Conservation (phyloP, 2,113 vertebrate genomes). For the Lynx canadensis region DNA sequence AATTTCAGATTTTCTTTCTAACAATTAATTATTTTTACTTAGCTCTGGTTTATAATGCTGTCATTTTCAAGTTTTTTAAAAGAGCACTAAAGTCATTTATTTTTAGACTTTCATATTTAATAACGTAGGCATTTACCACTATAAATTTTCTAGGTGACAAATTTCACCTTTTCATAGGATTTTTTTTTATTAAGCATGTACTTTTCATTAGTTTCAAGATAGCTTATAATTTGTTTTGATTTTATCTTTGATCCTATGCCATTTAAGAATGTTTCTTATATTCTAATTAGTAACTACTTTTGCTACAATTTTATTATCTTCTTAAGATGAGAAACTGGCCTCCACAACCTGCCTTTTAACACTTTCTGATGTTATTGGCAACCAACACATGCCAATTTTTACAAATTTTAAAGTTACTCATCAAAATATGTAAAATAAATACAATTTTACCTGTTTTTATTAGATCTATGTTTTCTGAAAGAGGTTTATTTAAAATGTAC, state of each 20-base stretch:
- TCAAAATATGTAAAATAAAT: not conserved
- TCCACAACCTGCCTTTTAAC: not conserved
- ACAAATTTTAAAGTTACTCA: not conserved
- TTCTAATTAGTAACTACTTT: not conserved
- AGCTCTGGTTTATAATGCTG: not conserved
- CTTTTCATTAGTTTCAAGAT: not conserved
- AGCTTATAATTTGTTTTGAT: not conserved
- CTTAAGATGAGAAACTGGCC: not conserved
- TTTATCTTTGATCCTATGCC: not conserved
- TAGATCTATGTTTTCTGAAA: not conserved
- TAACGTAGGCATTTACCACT: not conserved
- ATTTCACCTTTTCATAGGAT: not conserved
- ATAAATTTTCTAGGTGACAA: not conserved
- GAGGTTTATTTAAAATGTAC: not conserved
- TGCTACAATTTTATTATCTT: not conserved
- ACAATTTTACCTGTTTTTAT: not conserved
- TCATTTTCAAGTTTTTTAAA: not conserved
- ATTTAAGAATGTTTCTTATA: not conserved
- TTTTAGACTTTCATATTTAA: not conserved
- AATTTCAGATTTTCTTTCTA: slow-evolving; percentile 9
- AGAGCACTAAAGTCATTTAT: not conserved
- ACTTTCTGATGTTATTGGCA: not conserved
- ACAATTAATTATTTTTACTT: not conserved
- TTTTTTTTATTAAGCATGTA: not conserved
- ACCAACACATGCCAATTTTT: not conserved